Evolutionary conservation across 2,888 invertebrate species (phyloP).

Genomic region (Unio delphinus): DNA sequence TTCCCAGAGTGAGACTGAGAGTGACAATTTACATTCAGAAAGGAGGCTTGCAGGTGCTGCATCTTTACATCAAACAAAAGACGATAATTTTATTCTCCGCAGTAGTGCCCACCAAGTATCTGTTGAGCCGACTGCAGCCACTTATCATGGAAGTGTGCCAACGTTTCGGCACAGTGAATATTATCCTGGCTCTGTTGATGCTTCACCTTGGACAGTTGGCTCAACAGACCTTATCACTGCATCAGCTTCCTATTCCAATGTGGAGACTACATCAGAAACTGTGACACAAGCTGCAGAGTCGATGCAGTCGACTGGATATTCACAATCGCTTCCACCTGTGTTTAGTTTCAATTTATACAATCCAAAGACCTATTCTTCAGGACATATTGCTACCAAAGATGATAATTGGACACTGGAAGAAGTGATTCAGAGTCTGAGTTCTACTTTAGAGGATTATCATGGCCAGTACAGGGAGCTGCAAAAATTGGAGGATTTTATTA

Average conservation of each 20-base stretch:
- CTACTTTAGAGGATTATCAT: conserved; percentile 72
- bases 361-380: conserved; percentile 28
- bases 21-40: conserved; percentile 39
- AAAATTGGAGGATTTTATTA: conserved; percentile 68
- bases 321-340: conserved; percentile 22
- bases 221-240: no score
- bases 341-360: conserved; percentile 33
- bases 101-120: conserved; percentile 39
- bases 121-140: conserved; percentile 6
- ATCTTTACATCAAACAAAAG: conserved; percentile 47
- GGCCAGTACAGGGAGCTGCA: conserved; percentile 72
- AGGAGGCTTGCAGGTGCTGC: conserved; percentile 47
- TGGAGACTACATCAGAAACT: no score
- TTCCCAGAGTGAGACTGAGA: conserved; percentile 45
- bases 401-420: conserved; percentile 60
- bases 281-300: no score
- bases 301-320: conserved; percentile 1
- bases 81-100: conserved; percentile 56
- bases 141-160: background rate
- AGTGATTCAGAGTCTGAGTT: conserved; percentile 64
- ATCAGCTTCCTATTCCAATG: no score
- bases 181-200: background rate
- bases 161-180: conserved; percentile 3
- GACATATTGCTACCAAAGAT: conserved; percentile 14
- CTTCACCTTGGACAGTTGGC: no score